These are phyloP conservation scores for Pavo muticus DNA, from an alignment of 2,113 vertebrate species.

Conservation along the genomic window DNA sequence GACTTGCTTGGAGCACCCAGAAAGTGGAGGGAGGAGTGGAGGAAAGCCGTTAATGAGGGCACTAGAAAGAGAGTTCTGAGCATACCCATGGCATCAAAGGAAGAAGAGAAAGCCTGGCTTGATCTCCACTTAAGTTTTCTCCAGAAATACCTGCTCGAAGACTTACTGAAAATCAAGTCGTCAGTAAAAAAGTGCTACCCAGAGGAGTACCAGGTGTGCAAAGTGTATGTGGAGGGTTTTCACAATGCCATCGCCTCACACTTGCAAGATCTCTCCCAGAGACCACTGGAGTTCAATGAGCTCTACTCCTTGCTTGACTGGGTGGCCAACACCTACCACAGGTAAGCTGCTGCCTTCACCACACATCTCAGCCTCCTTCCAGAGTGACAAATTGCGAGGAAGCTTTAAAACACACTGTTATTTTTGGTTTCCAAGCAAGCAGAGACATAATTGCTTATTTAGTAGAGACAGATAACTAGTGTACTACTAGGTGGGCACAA, in stretches of 20 bases:
- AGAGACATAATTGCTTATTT: not conserved
- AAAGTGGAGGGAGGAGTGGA: conserved; percentile 77
- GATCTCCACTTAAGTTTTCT: conserved; percentile 64
- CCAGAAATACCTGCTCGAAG: conserved; percentile 34
- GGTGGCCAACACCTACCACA: conserved; percentile 76
- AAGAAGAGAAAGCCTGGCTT: conserved; percentile 26
- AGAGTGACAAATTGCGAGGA: accelerated
- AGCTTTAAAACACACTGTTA: not conserved
- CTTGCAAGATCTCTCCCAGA: conserved; percentile 62
- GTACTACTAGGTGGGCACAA: not conserved
- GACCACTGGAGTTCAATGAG: not conserved
- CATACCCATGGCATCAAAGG: not conserved
- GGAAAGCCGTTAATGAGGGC: conserved; percentile 49
- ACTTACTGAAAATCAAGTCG: conserved; percentile 74
- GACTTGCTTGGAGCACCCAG: conserved; percentile 67
- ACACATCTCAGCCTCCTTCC: not conserved
- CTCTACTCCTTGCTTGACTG: conserved; percentile 75
- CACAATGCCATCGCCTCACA: conserved; percentile 74
- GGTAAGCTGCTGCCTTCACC: conserved; percentile 61
- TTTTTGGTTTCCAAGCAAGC: not conserved
- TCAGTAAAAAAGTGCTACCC: conserved; percentile 74
- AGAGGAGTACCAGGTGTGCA: conserved; percentile 72
- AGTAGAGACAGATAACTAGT: not conserved
- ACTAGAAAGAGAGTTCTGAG: conserved; percentile 54
- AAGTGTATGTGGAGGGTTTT: conserved; percentile 72